These are phyloP conservation scores for Pollenia angustigena DNA, from an alignment of 2,888 invertebrate genomes.

Conservation along the genomic window DNA sequence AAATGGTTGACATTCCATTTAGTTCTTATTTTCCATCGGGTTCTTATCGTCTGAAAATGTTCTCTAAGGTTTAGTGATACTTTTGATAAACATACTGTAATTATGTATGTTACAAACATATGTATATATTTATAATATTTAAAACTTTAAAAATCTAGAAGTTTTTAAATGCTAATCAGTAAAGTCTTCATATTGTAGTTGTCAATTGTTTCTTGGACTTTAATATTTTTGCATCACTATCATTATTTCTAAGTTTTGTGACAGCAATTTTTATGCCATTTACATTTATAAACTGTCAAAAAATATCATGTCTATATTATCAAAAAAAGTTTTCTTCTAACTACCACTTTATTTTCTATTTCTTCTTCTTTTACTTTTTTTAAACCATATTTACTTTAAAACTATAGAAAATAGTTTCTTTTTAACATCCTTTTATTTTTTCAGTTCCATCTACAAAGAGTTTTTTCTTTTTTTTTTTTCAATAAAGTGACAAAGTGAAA, in stretches of 20 bases:
- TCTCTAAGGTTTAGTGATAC: no score
- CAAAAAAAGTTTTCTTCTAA: constrained; percentile 30
- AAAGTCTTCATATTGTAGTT: no score
- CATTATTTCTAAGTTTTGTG: constrained; percentile 55
- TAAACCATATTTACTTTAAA: constrained; percentile 43
- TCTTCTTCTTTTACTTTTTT: neutral
- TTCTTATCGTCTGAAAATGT: no score
- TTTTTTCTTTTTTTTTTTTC: constrained; percentile 39
- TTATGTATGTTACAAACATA: no score
- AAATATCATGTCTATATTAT: constrained; percentile 61
- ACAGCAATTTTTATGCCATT: constrained; percentile 36
- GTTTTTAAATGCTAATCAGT: no score
- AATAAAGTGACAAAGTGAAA: constrained; percentile 66
- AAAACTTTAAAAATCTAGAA: no score
- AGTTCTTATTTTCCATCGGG: no score
- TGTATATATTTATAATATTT: no score
- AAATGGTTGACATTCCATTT: no score
- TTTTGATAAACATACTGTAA: no score
- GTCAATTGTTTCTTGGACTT: no score
- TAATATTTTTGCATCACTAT: neutral
- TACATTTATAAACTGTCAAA: constrained; percentile 68
- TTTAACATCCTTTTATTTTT: constrained; percentile 21
- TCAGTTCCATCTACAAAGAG: constrained; percentile 30
- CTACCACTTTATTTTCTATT: constrained; percentile 23
- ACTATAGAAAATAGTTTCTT: constrained; percentile 38